These are phyloP conservation scores for Venustaconcha ellipsiformis DNA, from an alignment of 1,140 invertebrate species.

Conservation along the genomic window DNA sequence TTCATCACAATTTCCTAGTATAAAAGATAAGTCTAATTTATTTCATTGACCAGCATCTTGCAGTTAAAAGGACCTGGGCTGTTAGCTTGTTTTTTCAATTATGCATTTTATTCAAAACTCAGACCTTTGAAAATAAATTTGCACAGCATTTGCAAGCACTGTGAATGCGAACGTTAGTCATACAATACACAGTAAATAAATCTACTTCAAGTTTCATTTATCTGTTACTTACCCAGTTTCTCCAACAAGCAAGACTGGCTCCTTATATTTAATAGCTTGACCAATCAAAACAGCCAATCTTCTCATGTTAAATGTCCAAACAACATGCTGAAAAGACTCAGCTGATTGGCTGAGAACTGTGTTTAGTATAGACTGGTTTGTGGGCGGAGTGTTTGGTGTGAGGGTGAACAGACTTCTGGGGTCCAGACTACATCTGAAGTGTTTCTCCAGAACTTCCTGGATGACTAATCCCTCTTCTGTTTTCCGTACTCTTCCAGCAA, in stretches of 20 bases:
- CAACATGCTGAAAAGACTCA: slow-evolving; percentile 80
- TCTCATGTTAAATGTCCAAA: slow-evolving; percentile 94
- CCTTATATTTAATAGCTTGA: slow-evolving; percentile 89
- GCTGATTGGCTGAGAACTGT: slow-evolving; percentile 70
- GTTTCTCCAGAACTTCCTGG: slow-evolving; percentile 83
- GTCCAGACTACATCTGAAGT: slow-evolving; percentile 84
- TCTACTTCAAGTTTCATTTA: slow-evolving; percentile 4
- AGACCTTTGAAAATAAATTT: too few species aligned
- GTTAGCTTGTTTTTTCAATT: not conserved
- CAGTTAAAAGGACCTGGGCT: not conserved
- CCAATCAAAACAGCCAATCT: slow-evolving; percentile 91
- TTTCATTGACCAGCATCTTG: not conserved
- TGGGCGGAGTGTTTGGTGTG: slow-evolving; percentile 79
- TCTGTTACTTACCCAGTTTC: slow-evolving; percentile 81
- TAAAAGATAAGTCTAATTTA: not conserved
- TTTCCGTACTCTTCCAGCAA: slow-evolving; percentile 93
- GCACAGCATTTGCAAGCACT: too few species aligned
- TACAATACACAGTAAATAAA: not conserved
- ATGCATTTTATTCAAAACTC: too few species aligned
- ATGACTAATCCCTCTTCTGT: slow-evolving; percentile 80
- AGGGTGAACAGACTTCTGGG: slow-evolving; percentile 84
- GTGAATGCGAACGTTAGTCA: not conserved
- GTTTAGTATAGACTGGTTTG: slow-evolving; percentile 81
- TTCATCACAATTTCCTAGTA: too few species aligned
- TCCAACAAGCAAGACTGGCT: slow-evolving; percentile 96